Evolutionary conservation across 2,797 vertebrate genomes (phyloP).

Genomic region (Staurois parvus): DNA sequence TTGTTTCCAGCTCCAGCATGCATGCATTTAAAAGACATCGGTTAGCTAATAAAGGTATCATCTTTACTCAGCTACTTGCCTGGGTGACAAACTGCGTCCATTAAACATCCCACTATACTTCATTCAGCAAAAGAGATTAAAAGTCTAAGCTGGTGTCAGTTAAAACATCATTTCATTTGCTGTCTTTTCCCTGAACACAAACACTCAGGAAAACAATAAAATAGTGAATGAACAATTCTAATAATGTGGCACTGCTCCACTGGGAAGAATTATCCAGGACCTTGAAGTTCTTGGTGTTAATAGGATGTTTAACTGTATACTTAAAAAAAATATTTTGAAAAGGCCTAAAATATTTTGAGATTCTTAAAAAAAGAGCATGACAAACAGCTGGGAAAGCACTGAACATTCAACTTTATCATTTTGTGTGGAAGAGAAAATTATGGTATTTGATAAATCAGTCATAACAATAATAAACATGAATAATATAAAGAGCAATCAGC

Average conservation of each 20-base stretch:
- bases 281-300: background rate
- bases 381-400: too few relatives aligned
- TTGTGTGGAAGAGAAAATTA: too few relatives aligned
- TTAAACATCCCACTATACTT: constrained; percentile 42
- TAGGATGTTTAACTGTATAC: background rate
- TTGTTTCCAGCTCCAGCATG: constrained; percentile 41
- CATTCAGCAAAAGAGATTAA: constrained; percentile 43
- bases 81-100: constrained; percentile 54
- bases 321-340: background rate
- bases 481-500: too few relatives aligned
- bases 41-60: constrained; percentile 60
- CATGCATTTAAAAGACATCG: constrained; percentile 49
- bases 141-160: constrained; percentile 21
- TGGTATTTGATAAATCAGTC: too few relatives aligned
- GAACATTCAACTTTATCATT: too few relatives aligned
- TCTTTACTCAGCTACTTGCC: constrained; percentile 47
- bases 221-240: constrained; percentile 15
- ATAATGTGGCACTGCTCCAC: constrained; percentile 15
- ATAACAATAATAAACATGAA: too few relatives aligned
- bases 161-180: constrained; percentile 53
- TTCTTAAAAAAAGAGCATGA: too few relatives aligned
- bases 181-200: constrained; percentile 17
- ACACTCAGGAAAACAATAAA: constrained; percentile 45
- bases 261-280: constrained; percentile 2
- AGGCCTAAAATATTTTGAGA: too few relatives aligned